These are phyloP conservation scores for Leguminivora glycinivorella DNA, from an alignment of 1,140 invertebrate species.

Conservation along the genomic window DNA sequence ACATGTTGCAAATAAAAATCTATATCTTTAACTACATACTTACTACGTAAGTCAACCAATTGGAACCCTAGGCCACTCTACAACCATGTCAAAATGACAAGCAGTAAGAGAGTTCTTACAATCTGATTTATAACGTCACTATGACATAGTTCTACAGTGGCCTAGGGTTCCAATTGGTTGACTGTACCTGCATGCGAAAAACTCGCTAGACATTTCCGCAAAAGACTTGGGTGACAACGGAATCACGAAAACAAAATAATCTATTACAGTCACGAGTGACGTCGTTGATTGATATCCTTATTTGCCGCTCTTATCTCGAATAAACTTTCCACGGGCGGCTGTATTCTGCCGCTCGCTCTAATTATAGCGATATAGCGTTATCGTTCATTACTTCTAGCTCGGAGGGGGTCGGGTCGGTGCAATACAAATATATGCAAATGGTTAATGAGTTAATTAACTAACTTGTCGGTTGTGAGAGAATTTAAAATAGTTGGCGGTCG, in stretches of 20 bases:
- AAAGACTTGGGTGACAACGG: neutral
- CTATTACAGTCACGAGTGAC: conserved; percentile 10
- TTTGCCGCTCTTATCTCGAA: conserved; percentile 36
- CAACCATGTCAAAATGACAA: too few species aligned
- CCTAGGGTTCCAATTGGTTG: too few species aligned
- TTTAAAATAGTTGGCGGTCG: neutral
- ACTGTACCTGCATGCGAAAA: too few species aligned
- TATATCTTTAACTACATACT: too few species aligned
- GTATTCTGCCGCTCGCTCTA: conserved; percentile 21
- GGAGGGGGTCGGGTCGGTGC: conserved; percentile 22
- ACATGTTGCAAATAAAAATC: too few species aligned
- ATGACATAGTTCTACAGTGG: too few species aligned
- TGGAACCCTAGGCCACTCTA: too few species aligned
- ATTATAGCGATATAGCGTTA: conserved; percentile 18
- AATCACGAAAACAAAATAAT: conserved; percentile 20
- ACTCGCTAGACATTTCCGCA: too few species aligned
- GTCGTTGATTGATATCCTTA: conserved; percentile 41
- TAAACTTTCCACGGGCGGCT: conserved; percentile 47
- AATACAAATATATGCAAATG: conserved; percentile 12
- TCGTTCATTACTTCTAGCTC: conserved; percentile 19
- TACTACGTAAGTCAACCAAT: too few species aligned
- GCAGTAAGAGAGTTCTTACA: too few species aligned
- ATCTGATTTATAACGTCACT: too few species aligned
- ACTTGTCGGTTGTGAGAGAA: neutral
- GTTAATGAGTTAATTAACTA: neutral